A percentile compares a stretch with the other conserved stretches of the same genome.
Evolutionary conservation across 30 jellyfish, hydroid and myxozoan species (phyloP).

Genomic region (Hydractinia symbiolongicarpus): DNA sequence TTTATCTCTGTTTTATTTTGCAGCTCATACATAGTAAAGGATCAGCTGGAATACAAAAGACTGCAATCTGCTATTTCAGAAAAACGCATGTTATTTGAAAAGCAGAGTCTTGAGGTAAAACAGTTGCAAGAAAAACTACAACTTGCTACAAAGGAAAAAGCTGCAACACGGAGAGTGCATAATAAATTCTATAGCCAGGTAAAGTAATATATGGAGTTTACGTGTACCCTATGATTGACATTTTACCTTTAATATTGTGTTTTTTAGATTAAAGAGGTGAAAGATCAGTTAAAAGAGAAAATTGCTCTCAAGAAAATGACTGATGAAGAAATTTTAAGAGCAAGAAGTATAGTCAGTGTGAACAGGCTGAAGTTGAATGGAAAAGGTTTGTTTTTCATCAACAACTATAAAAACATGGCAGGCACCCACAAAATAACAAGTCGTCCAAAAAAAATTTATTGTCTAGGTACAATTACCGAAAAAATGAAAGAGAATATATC

Average conservation of each 20-base stretch:
- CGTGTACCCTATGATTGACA: background rate
- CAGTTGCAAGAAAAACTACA: slow-evolving; percentile 35
- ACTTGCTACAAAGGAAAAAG: slow-evolving; percentile 21
- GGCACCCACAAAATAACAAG: too few relatives aligned
- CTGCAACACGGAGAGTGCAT: slow-evolving; percentile 15
- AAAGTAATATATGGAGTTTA: background rate
- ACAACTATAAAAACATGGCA: too few relatives aligned
- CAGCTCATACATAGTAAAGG: slow-evolving; percentile 24
- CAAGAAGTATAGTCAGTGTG: slow-evolving; percentile 21
- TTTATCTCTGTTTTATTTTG: background rate
- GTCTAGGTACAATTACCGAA: slow-evolving; percentile 1
- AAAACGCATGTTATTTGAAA: slow-evolving; percentile 16
- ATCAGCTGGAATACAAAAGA: slow-evolving; percentile 30
- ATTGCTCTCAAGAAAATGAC: slow-evolving; percentile 17
- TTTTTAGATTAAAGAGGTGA: slow-evolving; percentile 26
- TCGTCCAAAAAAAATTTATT: background rate
- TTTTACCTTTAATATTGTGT: background rate
- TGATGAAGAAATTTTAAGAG: slow-evolving; percentile 28
- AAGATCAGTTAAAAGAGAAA: slow-evolving; percentile 26
- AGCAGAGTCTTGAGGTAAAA: slow-evolving; percentile 9
- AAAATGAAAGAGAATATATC: background rate
- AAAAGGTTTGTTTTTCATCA: background rate
- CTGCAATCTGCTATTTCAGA: slow-evolving; percentile 24
- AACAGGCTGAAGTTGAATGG: slow-evolving; percentile 2
- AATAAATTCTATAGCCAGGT: slow-evolving; percentile 14